Percentiles rank a stretch among this genome's conserved stretches.
phyloP scores from a whole-genome alignment of 2,797 vertebrate genomes.

The Oreortyx pictus region DNA sequence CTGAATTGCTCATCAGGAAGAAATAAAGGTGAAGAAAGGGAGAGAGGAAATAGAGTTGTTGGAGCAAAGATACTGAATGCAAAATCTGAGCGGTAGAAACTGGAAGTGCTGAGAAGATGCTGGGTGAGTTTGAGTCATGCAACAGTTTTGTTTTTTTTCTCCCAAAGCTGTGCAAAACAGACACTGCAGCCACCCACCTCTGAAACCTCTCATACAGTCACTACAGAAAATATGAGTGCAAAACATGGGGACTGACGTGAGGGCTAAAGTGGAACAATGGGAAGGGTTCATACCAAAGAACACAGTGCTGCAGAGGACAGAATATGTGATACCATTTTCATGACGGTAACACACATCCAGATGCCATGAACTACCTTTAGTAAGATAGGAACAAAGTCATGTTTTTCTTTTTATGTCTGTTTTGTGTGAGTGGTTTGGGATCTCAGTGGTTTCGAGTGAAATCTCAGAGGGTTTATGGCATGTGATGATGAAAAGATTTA shows the following conservation, averaged over 20 bases:
- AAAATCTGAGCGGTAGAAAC: slow-evolving; percentile 46
- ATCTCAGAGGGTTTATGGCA: neutral
- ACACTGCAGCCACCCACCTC: neutral
- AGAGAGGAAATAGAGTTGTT: slow-evolving; percentile 59
- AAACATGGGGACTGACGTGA: neutral
- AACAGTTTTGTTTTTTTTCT: neutral
- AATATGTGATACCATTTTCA: neutral
- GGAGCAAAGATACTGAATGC: slow-evolving; percentile 48
- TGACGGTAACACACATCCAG: neutral
- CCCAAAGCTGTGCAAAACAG: neutral
- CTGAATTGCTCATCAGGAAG: slow-evolving; percentile 74
- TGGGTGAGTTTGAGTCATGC: slow-evolving; percentile 57
- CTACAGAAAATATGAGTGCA: neutral
- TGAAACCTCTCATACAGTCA: neutral
- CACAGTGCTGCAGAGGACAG: neutral
- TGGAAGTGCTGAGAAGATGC: slow-evolving; percentile 43
- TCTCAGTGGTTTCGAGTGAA: neutral
- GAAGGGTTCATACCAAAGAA: neutral
- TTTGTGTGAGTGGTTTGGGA: neutral
- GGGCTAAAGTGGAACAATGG: neutral
- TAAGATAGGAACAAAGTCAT: neutral
- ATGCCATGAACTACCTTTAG: neutral
- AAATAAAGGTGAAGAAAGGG: slow-evolving; percentile 66
- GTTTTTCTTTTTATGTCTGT: neutral
- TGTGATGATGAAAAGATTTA: neutral